Evolutionary conservation across 2,797 vertebrate genomes (phyloP).

Genomic region (Malacoraja senta): DNA sequence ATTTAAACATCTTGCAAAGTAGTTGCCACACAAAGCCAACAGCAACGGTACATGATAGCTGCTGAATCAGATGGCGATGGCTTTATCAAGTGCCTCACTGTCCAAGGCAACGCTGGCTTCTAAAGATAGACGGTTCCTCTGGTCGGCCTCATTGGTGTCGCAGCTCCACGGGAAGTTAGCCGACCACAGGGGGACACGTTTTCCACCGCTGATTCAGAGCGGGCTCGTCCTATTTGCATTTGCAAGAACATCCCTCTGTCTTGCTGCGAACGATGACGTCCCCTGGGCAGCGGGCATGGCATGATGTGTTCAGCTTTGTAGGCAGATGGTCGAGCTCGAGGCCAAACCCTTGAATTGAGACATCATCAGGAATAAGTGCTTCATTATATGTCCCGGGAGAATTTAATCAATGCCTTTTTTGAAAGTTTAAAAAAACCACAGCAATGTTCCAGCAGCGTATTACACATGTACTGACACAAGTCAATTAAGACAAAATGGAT

Average conservation of each 20-base stretch:
- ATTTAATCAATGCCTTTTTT: not conserved
- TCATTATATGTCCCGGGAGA: not conserved
- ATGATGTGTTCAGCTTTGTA: constrained; percentile 12
- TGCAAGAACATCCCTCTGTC: not conserved
- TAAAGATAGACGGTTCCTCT: not conserved
- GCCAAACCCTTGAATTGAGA: constrained; percentile 8
- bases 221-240: not conserved
- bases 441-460: not conserved
- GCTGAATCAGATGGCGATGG: not conserved
- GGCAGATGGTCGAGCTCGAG: constrained; percentile 13
- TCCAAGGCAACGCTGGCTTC: not conserved
- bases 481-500: not conserved
- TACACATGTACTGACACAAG: too few species aligned
- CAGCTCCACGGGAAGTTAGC: not conserved
- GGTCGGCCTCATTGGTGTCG: not conserved
- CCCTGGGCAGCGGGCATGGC: not conserved
- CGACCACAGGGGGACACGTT: not conserved
- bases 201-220: not conserved
- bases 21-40: not conserved
- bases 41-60: not conserved
- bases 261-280: not conserved
- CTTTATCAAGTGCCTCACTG: not conserved
- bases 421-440: not conserved
- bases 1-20: not conserved
- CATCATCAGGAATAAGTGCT: constrained; percentile 24